These are phyloP conservation scores for Maniola jurtina DNA, from an alignment of 1,140 invertebrate genomes.

Conservation along the genomic window DNA sequence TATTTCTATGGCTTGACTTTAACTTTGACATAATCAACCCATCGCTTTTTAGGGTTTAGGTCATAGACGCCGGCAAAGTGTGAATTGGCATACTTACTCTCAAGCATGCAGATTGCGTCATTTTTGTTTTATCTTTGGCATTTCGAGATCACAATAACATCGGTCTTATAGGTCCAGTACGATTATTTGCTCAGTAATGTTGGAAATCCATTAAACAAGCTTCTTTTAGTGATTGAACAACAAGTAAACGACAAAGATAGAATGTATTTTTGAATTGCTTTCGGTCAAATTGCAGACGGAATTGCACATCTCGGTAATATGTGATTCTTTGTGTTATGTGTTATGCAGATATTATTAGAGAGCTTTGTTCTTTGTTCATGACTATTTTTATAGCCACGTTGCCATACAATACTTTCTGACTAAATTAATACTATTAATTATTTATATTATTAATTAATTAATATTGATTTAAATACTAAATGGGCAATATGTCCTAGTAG, in stretches of 20 bases:
- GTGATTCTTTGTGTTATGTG: constrained; percentile 24
- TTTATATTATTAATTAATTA: too few species aligned
- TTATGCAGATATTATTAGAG: constrained; percentile 16
- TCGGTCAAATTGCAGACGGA: constrained; percentile 64
- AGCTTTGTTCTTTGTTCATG: not conserved
- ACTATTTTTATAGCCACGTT: not conserved
- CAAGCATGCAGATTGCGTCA: too few species aligned
- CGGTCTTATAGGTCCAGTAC: constrained; percentile 56
- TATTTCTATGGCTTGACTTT: too few species aligned
- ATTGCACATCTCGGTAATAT: constrained; percentile 52
- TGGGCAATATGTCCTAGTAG: too few species aligned
- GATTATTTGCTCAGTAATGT: constrained; percentile 77
- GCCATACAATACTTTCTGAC: too few species aligned
- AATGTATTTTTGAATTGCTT: constrained; percentile 73
- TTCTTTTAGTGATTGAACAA: constrained; percentile 76
- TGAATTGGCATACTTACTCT: too few species aligned
- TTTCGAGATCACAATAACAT: constrained; percentile 11
- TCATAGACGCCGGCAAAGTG: too few species aligned
- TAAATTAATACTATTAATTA: too few species aligned
- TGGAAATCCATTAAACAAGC: constrained; percentile 77
- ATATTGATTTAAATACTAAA: too few species aligned
- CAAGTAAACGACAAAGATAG: constrained; percentile 62
- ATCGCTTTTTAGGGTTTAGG: too few species aligned
- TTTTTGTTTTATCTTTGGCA: not conserved
- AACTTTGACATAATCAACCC: too few species aligned